Percentiles rank a stretch among this genome's conserved stretches.
These are phyloP conservation scores for Chrysolina haemoptera DNA, from an alignment of 2,888 invertebrate species.

Conservation along the genomic window DNA sequence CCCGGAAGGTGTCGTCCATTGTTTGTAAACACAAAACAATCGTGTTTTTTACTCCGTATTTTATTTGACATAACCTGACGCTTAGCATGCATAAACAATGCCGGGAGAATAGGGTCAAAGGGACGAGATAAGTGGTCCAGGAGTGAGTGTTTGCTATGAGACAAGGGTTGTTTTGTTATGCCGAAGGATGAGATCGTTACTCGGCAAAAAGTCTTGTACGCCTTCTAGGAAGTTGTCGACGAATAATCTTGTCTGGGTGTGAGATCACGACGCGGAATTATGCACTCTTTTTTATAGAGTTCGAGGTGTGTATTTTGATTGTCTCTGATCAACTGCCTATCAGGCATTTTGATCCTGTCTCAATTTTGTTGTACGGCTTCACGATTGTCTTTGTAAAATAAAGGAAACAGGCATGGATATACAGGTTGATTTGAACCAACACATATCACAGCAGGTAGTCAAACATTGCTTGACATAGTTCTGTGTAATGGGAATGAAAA, in stretches of 20 bases:
- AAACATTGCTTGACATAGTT: no score
- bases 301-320: not conserved
- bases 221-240: slow-evolving; percentile 20
- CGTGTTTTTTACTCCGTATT: slow-evolving; percentile 39
- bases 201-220: slow-evolving; percentile 33
- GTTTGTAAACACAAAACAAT: slow-evolving; percentile 15
- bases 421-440: no score
- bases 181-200: slow-evolving; percentile 30
- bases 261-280: not conserved
- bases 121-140: slow-evolving; percentile 54
- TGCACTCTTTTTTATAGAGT: not conserved
- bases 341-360: no score
- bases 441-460: no score
- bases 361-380: no score
- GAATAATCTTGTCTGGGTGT: slow-evolving; percentile 24
- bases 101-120: slow-evolving; percentile 48
- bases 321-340: no score
- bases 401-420: no score
- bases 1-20: slow-evolving; percentile 6
- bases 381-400: no score
- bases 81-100: slow-evolving; percentile 49
- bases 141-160: slow-evolving; percentile 51
- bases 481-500: no score
- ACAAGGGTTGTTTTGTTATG: slow-evolving; percentile 53
- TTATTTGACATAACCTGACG: slow-evolving; percentile 44